Evolutionary conservation across 30 jellyfish, hydroid and myxozoan species (phyloP), one percentile per base, ranked within the genome.

Genomic region (Rhopilema esculentum): DNA sequence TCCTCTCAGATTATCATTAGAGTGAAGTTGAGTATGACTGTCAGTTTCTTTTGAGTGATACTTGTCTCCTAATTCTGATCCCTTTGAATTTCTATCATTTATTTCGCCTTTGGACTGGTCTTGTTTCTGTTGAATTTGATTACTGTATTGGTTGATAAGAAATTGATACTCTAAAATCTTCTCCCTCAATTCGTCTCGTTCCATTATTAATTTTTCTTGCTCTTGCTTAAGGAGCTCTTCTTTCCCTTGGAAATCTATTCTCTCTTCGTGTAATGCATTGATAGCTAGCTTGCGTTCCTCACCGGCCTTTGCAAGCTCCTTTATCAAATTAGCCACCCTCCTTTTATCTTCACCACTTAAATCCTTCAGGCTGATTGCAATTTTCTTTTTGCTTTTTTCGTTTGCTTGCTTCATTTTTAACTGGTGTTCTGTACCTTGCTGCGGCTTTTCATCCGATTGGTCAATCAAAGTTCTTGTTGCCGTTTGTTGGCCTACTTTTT

Each of bases 221-320:
- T 85, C 79, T 51, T 16, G 32, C 66, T 72, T 80, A 22, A 84
- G 74, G 22, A 50, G 26, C 17, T 72, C 82, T 22, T 84, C 83
- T 74, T 78, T 91, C 24, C 83, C 94, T 65, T 76, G 77, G 49
- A 70, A 91, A 27, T 50, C 53, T 7, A 66, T n/a, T 33, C 95
- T 48, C 82, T 80, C 93, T 70, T 73, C 49, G 49, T 85, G 90
- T 79, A 91, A 28, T 50, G 83, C 75, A 19, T 64, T 74, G 19
- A 91, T 83, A 1, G 97, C 97, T 4, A 77, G 7, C 75, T 85
- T 87, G 18, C 91, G 85, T 16, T 91, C 97, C 63, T 91, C 97
- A 18, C 97, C 97, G 25, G 89, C 90, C 79, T 80, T 84, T 16
- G 97, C 97, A 70, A 91, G 97, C 33, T 91, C 97, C 71, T 91